Evolutionary conservation across 2,113 vertebrate genomes (phyloP), one percentile per base, ranked within the genome.

Genomic region (Gavialis gangeticus): DNA sequence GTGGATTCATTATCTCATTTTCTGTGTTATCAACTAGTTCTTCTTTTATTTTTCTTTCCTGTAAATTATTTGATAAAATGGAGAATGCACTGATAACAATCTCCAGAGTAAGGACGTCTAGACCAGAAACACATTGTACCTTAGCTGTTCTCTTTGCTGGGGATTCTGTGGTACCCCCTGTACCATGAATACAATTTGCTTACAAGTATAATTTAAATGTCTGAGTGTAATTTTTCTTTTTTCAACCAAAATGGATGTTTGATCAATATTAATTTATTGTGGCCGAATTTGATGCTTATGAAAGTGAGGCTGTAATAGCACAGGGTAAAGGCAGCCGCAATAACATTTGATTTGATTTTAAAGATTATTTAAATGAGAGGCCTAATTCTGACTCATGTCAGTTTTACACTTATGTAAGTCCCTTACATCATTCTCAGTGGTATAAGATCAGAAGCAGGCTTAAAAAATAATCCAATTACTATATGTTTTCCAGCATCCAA

Each of bases 241-340:
- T 46, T 80, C 73, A 88, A 76, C 88, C 67, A 90, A 71, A 93
- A 83, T 24, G 84, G n/a, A 76, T 10, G 78, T 75, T 28, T 76
- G 56, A 92, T 90, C 34, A 80, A 12, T 73, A 83, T 11, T 88
- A 83, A 87, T 93, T 94, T 87, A 85, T 87, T 85, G 81, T 22
- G 19, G 67, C 78, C 73, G 54, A 87, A 80, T 67, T 75, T 66
- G 85, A 82, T 66, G 34, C n/a, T 73, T 12, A 63, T 24, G 85
- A 92, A 59, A 75, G 13, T 46, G 27, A n/a, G 34, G 59, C 59
- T 46, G 37, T 75, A 54, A 18, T 17, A 54, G 3, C n/a, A 71
- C 24, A 56, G 5, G 30, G 18, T 63, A 85, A 66, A 75, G 17
- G 19, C 4, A 84, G 55, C 84, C 78, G 60, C 12, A 90, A 79